Conservation (phyloP, 2,888 invertebrate genomes). For the Diarsia brunnea region DNA sequence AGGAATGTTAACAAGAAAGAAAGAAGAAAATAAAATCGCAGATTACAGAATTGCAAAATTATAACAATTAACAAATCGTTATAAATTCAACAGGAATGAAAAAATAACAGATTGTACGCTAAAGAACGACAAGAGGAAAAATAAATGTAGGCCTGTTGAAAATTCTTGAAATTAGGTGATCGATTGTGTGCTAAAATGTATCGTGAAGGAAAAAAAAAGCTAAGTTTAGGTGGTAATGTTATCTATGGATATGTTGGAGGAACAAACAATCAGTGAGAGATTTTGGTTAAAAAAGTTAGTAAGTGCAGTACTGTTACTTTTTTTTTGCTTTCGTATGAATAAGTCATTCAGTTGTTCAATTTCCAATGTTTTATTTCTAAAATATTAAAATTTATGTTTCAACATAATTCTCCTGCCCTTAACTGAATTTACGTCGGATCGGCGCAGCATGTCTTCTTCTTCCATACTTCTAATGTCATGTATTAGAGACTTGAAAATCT, state of each 20-base stretch:
- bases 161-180: neutral
- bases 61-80: no score
- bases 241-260: neutral
- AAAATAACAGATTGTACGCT: no score
- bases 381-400: neutral
- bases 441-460: no score
- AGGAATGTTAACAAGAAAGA: neutral
- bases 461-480: no score
- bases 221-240: no score
- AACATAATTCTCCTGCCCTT: no score
- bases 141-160: neutral
- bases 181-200: neutral
- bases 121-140: no score
- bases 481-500: no score
- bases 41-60: no score
- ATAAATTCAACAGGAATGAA: no score
- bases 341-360: neutral
- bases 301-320: neutral
- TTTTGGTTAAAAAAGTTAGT: neutral
- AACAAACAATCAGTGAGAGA: neutral
- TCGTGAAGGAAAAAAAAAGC: neutral
- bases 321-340: neutral
- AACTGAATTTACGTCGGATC: no score
- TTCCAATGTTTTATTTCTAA: neutral
- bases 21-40: no score